Evolutionary conservation across 2,888 invertebrate genomes (phyloP).

Genomic region (Calliopum simillimum): DNA sequence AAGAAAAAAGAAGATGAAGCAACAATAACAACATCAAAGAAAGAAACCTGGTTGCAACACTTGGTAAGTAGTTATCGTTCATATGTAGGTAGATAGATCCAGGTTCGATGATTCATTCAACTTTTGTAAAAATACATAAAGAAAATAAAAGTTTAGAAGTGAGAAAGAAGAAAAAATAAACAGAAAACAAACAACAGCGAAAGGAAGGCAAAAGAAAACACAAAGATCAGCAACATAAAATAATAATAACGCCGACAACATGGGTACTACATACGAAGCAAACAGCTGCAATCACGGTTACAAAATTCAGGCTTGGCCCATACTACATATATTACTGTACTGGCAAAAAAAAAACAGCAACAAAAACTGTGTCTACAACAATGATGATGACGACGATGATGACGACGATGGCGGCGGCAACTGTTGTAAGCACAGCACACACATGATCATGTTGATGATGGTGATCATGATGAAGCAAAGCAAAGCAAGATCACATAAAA

Average conservation of each 20-base stretch:
- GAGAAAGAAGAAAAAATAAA: conserved; percentile 19
- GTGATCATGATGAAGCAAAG: not conserved
- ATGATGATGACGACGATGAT: conserved; percentile 13
- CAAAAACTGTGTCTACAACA: conserved; percentile 19
- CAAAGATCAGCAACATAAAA: conserved; percentile 13
- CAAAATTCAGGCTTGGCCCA: conserved; percentile 23
- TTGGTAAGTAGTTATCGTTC: not conserved
- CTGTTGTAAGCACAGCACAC: conserved; percentile 18
- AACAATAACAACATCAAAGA: conserved; percentile 1
- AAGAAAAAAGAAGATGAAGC: not conserved
- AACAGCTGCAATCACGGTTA: conserved; percentile 40
- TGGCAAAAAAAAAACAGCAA: conserved; percentile 30
- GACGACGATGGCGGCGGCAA: conserved; percentile 20
- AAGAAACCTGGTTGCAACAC: conserved; percentile 15
- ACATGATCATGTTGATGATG: conserved; percentile 1
- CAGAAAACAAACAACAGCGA: conserved; percentile 18
- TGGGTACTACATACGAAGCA: not conserved
- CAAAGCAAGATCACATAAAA: conserved; percentile 21
- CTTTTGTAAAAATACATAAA: conserved; percentile 17
- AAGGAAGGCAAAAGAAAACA: conserved; percentile 12
- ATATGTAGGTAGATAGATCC: not conserved
- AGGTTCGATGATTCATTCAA: conserved; percentile 30
- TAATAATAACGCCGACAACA: conserved; percentile 18
- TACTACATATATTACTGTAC: not conserved
- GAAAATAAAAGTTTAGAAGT: not conserved